phyloP scores from a whole-genome alignment of 2,113 vertebrate species.

The Calidris pugnax region DNA sequence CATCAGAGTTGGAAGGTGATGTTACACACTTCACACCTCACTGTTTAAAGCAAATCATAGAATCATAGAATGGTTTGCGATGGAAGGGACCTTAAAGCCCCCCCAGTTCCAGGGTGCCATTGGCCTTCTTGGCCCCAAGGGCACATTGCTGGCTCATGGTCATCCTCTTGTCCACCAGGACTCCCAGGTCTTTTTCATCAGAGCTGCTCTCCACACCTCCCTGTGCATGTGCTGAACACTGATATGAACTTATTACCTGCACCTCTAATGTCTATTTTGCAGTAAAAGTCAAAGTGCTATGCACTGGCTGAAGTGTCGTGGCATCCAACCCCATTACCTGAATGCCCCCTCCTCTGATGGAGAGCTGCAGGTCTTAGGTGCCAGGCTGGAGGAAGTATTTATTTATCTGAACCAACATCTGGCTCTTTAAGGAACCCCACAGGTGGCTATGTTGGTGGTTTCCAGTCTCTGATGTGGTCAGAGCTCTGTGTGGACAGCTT shows the following conservation, averaged over 20 bases:
- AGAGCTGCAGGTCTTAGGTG: background rate
- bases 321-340: background rate
- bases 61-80: too few species aligned
- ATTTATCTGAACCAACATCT: slow-evolving; percentile 35
- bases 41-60: background rate
- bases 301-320: background rate
- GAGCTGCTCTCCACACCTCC: background rate
- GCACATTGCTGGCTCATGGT: too few species aligned
- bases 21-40: background rate
- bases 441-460: slow-evolving; percentile 39
- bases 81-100: too few species aligned
- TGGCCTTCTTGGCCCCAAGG: too few species aligned
- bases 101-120: too few species aligned
- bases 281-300: background rate
- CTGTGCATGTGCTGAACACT: background rate
- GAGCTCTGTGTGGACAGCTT: slow-evolving; percentile 33
- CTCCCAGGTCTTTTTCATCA: too few species aligned
- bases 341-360: background rate
- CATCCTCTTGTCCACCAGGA: too few species aligned
- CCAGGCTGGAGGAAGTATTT: slow-evolving; percentile 7
- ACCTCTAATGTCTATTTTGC: background rate
- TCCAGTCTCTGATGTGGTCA: slow-evolving; percentile 50
- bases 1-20: background rate
- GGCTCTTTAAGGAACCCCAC: background rate
- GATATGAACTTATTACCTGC: background rate